Conservation (phyloP, 2,888 invertebrate genomes). For the Proisotoma minuta region DNA sequence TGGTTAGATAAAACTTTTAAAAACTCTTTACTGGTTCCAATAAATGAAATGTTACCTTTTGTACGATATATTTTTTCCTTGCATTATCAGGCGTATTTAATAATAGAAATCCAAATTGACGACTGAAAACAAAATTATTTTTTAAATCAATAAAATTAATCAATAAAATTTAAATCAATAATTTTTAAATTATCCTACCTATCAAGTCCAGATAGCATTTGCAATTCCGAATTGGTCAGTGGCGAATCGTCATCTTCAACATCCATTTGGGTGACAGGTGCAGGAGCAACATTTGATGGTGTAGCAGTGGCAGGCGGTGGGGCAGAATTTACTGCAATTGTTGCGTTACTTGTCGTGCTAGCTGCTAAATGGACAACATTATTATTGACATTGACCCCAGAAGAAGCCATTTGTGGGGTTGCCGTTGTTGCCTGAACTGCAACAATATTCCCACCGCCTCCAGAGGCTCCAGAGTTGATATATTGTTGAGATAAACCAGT, state of each 20-base stretch:
- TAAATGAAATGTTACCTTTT: conserved; percentile 58
- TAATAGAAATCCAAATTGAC: conserved; percentile 84
- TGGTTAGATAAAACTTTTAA: neutral
- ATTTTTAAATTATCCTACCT: conserved; percentile 58
- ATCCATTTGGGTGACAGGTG: neutral
- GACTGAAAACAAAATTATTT: conserved; percentile 57
- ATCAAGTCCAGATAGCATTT: conserved; percentile 80
- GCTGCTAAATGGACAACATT: too few species aligned
- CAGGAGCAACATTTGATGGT: too few species aligned
- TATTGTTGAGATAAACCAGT: too few species aligned
- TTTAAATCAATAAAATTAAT: neutral
- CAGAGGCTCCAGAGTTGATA: too few species aligned
- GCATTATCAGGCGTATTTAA: conserved; percentile 74
- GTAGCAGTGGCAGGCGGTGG: conserved; percentile 6
- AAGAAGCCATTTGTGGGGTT: too few species aligned
- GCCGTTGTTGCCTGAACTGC: too few species aligned
- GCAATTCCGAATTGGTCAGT: conserved; percentile 75
- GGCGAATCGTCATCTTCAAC: conserved; percentile 54
- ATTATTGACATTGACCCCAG: too few species aligned
- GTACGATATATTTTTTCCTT: conserved; percentile 71
- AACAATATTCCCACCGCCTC: too few species aligned
- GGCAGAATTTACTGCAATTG: conserved; percentile 15
- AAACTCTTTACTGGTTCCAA: neutral
- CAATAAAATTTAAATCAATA: neutral
- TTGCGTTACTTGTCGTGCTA: conserved; percentile 9